Percentiles rank a stretch among this genome's conserved stretches.
Evolutionary conservation across 92 coral and sea anemone genomes (phyloP).

Genomic region (Virgularia gustaviana): DNA sequence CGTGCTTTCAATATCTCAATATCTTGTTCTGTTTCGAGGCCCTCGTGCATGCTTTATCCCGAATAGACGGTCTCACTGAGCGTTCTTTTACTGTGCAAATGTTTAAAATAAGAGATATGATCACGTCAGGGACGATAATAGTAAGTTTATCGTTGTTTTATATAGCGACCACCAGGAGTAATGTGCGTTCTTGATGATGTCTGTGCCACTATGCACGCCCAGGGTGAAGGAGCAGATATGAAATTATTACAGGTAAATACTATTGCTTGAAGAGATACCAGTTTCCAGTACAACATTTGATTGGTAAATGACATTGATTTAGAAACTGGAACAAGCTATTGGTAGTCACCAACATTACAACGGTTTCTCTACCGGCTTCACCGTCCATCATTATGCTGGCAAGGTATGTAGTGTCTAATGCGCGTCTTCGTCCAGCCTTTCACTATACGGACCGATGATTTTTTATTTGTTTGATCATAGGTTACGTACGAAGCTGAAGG

Average conservation of each 20-base stretch:
- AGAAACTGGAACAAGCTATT: constrained; percentile 81
- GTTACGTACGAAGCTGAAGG: constrained; percentile 85
- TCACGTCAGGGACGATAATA: neutral
- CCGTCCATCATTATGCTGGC: constrained; percentile 98
- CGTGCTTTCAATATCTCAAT: too few relatives aligned
- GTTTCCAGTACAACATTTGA: neutral
- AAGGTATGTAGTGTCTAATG: constrained; percentile 62
- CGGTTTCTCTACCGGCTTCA: constrained; percentile 82
- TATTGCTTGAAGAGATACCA: neutral
- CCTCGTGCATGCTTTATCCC: too few relatives aligned
- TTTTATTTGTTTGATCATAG: constrained; percentile 36
- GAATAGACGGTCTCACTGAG: too few relatives aligned
- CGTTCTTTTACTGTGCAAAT: neutral
- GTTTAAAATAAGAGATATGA: neutral
- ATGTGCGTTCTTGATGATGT: constrained; percentile 98
- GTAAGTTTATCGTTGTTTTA: neutral
- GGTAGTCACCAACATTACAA: constrained; percentile 97
- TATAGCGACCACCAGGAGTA: constrained; percentile 89
- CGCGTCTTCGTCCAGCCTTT: too few relatives aligned
- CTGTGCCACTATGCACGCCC: constrained; percentile 99
- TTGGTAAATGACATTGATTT: neutral
- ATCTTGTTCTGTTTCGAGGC: too few relatives aligned
- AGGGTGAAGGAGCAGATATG: constrained; percentile 96
- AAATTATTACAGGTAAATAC: constrained; percentile 75
- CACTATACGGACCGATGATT: too few relatives aligned